A percentile compares a stretch with the other conserved stretches of the same genome.
phyloP scores from a whole-genome alignment of 2,888 invertebrate genomes.

The Epistrophe grossulariae region DNA sequence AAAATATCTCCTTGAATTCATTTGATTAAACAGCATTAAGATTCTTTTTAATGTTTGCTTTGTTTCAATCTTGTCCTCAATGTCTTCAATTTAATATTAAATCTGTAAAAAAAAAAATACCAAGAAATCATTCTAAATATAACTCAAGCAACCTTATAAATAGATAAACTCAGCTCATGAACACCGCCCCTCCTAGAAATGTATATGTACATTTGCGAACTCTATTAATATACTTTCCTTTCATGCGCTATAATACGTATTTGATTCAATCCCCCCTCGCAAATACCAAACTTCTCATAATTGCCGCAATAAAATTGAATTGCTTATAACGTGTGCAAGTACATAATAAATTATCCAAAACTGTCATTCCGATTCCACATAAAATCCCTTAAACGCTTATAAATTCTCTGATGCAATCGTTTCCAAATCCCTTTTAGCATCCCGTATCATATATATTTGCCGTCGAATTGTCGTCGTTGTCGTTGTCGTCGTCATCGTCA shows the following conservation, averaged over 20 bases:
- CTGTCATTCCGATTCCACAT: slow-evolving; percentile 56
- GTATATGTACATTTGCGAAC: background rate
- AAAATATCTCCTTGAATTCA: too few species aligned
- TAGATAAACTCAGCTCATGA: background rate
- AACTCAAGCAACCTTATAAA: background rate
- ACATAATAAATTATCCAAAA: slow-evolving; percentile 73
- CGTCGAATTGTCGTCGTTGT: background rate
- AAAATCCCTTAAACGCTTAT: slow-evolving; percentile 51
- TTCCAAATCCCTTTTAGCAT: slow-evolving; percentile 8
- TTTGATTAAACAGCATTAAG: too few species aligned
- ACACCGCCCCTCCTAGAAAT: too few species aligned
- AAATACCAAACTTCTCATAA: slow-evolving; percentile 47
- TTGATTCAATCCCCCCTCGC: slow-evolving; percentile 13
- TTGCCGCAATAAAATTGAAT: slow-evolving; percentile 71
- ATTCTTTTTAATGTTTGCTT: too few species aligned
- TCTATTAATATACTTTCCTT: slow-evolving; percentile 25
- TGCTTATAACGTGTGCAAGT: slow-evolving; percentile 72
- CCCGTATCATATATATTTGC: background rate
- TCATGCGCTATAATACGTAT: background rate
- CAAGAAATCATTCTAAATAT: background rate
- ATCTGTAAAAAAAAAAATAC: too few species aligned
- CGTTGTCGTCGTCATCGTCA: background rate
- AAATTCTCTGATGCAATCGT: slow-evolving; percentile 36
- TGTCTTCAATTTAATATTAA: too few species aligned
- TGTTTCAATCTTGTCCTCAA: too few species aligned